Percentiles rank a stretch among this genome's conserved stretches.
Conservation (phyloP, 2,113 vertebrate genomes). For the Pseudorectes ferrugineus region DNA sequence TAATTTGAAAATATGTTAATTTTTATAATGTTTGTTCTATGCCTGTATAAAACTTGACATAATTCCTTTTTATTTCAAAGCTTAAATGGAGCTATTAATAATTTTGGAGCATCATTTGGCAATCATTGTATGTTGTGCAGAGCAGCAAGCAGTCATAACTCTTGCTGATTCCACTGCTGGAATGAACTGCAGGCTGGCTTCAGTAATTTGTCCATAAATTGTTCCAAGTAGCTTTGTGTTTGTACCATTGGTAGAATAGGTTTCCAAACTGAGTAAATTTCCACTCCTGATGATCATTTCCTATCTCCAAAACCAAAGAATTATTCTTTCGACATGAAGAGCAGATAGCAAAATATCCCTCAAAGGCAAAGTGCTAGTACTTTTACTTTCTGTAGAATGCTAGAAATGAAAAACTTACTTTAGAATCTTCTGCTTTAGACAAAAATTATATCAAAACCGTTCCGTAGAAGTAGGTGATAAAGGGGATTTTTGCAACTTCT, state of each 20-base stretch:
- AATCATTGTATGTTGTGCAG: not conserved
- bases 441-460: not conserved
- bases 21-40: not conserved
- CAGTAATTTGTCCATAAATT: not conserved
- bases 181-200: not conserved
- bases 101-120: not conserved
- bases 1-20: not conserved
- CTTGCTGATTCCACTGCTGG: not conserved
- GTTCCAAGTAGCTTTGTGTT: not conserved
- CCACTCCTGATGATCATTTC: not conserved
- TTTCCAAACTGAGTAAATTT: not conserved
- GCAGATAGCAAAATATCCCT: not conserved
- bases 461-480: not conserved
- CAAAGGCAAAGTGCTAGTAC: not conserved
- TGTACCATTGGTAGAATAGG: not conserved
- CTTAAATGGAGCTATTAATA: not conserved
- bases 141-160: not conserved
- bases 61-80: not conserved
- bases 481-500: not conserved
- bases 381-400: not conserved
- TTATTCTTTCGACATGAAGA: not conserved
- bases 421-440: not conserved
- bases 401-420: not conserved
- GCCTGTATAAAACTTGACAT: not conserved
- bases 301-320: not conserved